Evolutionary conservation across 2,797 vertebrate genomes (phyloP).

Genomic region (Melanotaenia nigrans): DNA sequence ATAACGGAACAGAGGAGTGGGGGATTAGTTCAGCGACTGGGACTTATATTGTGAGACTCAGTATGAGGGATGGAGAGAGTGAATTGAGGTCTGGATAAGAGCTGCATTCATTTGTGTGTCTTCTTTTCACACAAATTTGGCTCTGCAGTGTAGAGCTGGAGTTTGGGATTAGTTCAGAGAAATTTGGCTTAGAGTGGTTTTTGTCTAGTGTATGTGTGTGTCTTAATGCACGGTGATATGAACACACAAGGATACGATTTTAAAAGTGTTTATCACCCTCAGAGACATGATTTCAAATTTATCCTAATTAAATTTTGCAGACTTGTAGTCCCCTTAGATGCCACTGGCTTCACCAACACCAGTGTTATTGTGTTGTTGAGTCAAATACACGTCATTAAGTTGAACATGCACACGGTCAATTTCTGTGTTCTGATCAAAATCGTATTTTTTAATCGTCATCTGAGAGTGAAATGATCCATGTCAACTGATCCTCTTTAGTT

Average conservation of each 20-base stretch:
- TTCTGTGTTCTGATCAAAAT: background rate
- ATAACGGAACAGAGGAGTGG: constrained; percentile 50
- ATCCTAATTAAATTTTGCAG: constrained; percentile 26
- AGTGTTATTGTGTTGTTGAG: constrained; percentile 13
- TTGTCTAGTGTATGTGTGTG: constrained; percentile 52
- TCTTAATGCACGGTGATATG: constrained; percentile 27
- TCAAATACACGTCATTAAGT: constrained; percentile 5
- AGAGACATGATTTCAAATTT: constrained; percentile 46
- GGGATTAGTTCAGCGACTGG: constrained; percentile 66
- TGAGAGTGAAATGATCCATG: constrained; percentile 33
- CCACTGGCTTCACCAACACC: constrained; percentile 7
- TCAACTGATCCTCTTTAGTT: constrained; percentile 31
- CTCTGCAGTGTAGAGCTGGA: constrained; percentile 54
- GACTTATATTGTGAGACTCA: constrained; percentile 61
- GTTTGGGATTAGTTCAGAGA: constrained; percentile 66
- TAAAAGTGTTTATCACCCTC: constrained; percentile 48
- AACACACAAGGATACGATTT: constrained; percentile 40
- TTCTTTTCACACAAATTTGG: constrained; percentile 61
- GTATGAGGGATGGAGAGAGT: constrained; percentile 36
- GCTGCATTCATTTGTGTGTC: constrained; percentile 43
- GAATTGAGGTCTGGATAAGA: constrained; percentile 62
- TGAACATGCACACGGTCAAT: background rate
- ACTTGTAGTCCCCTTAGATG: constrained; percentile 11
- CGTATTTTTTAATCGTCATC: constrained; percentile 1
- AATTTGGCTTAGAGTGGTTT: constrained; percentile 64